phyloP scores from a whole-genome alignment of 2,888 invertebrate species.

The Melipona beecheii region DNA sequence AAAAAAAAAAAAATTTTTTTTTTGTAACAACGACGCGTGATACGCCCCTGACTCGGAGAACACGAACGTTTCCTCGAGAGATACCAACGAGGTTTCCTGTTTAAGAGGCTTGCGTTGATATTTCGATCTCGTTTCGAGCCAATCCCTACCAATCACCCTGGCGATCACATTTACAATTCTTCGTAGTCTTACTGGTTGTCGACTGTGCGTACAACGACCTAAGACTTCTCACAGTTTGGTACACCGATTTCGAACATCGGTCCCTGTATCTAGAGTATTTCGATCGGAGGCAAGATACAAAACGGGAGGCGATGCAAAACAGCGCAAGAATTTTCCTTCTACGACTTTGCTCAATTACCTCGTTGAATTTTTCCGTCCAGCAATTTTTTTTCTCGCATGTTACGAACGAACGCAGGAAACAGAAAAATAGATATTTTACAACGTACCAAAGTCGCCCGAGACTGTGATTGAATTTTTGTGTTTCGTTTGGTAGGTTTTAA shows the following conservation, averaged over 20 bases:
- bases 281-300: background rate
- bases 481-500: no score
- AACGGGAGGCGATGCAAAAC: background rate
- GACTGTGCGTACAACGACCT: constrained; percentile 14
- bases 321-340: no score
- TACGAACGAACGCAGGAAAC: no score
- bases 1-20: background rate
- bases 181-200: constrained; percentile 22
- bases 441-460: no score
- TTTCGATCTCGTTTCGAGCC: constrained; percentile 66
- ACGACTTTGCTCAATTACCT: no score
- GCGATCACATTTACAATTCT: constrained; percentile 55
- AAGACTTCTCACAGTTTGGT: constrained; percentile 32
- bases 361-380: no score
- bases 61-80: constrained; percentile 58
- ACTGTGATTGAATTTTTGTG: no score
- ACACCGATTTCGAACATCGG: constrained; percentile 34
- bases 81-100: constrained; percentile 65
- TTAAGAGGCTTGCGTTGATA: constrained; percentile 63
- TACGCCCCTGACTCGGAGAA: constrained; percentile 56
- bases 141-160: constrained; percentile 61
- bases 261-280: background rate
- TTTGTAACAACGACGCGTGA: constrained; percentile 9
- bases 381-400: no score
- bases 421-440: no score